A percentile compares a stretch with the other conserved stretches of the same genome.
Evolutionary conservation across 2,888 invertebrate genomes (phyloP).

Genomic region (Epistrophella euchroma): DNA sequence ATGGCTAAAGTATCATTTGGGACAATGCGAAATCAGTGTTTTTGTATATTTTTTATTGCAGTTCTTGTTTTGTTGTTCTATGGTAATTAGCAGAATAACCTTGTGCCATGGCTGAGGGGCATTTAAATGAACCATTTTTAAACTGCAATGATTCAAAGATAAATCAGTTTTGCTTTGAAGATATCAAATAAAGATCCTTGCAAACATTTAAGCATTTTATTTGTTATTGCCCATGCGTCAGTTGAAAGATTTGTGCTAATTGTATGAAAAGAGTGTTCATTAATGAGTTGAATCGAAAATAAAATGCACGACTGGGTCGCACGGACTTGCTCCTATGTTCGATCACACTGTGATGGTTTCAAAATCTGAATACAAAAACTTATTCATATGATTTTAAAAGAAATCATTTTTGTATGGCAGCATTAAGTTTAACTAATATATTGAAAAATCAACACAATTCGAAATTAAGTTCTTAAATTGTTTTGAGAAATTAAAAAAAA

Average conservation of each 20-base stretch:
- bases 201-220: background rate
- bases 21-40: constrained; percentile 37
- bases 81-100: constrained; percentile 42
- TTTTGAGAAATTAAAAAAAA: no score
- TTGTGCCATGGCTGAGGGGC: constrained; percentile 28
- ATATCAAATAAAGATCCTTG: background rate
- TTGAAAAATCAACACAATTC: no score
- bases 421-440: no score
- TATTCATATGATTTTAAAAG: no score
- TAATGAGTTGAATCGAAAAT: no score
- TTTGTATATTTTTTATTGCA: background rate
- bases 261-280: background rate
- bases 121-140: constrained; percentile 7
- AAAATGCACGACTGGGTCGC: no score
- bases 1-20: background rate
- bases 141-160: constrained; percentile 1
- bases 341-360: no score
- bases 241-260: background rate
- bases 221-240: background rate
- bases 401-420: no score
- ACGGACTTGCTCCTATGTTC: no score
- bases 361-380: no score
- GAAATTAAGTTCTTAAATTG: no score
- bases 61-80: background rate
- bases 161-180: background rate